Conservation (phyloP, 2,797 vertebrate genomes). For the Mormyrops attenuatus region DNA sequence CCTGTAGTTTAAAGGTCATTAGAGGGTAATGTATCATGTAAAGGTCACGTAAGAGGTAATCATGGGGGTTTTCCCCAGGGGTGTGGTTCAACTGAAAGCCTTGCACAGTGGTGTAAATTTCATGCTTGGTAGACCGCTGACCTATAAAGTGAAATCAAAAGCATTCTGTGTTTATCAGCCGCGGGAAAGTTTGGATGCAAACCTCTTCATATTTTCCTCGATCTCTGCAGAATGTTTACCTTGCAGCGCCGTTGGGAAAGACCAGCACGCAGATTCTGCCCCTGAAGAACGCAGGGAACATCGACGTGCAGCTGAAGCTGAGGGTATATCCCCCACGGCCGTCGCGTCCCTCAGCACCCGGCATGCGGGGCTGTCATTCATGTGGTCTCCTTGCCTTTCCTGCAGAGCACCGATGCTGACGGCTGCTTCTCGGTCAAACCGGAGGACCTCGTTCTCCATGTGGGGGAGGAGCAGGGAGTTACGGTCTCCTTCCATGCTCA, state of each 20-base stretch:
- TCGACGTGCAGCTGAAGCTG: slow-evolving; percentile 76
- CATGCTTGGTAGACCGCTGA: slow-evolving; percentile 10
- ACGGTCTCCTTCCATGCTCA: slow-evolving; percentile 70
- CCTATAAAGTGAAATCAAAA: slow-evolving; percentile 8
- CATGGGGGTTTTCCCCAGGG: neutral
- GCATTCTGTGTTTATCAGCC: neutral
- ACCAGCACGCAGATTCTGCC: slow-evolving; percentile 74
- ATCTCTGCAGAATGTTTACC: slow-evolving; percentile 68
- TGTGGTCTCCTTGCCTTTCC: slow-evolving; percentile 20
- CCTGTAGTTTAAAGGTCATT: neutral
- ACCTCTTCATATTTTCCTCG: neutral
- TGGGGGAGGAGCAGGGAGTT: slow-evolving; percentile 73
- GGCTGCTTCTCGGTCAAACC: slow-evolving; percentile 75
- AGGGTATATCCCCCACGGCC: slow-evolving; percentile 50
- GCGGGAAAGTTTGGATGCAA: neutral
- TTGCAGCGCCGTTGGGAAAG: slow-evolving; percentile 66
- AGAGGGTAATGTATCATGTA: neutral
- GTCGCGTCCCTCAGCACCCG: slow-evolving; percentile 1
- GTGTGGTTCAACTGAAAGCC: neutral
- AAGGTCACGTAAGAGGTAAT: neutral
- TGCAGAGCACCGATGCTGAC: slow-evolving; percentile 62
- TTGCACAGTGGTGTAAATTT: neutral
- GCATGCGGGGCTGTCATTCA: slow-evolving; percentile 17
- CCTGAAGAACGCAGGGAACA: slow-evolving; percentile 93
- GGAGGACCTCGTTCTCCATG: slow-evolving; percentile 67